phyloP scores from a whole-genome alignment of 2,113 vertebrate species.

The Antigone vipio region DNA sequence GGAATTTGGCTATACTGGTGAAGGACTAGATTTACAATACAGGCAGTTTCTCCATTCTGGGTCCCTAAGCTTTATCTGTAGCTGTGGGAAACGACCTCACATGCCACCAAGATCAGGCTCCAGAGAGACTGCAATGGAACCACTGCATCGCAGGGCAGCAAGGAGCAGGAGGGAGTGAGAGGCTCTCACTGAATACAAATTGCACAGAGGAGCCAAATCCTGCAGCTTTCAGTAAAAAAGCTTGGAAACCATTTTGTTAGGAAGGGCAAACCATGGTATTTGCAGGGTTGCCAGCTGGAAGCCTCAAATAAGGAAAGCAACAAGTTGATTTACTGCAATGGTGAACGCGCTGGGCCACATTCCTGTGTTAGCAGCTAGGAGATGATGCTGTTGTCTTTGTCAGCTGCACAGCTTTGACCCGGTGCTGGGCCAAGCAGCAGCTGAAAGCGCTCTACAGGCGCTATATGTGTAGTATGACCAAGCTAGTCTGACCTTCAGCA shows the following conservation, averaged over 20 bases:
- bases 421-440: neutral
- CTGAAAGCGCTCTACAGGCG: neutral
- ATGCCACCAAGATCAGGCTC: neutral
- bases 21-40: neutral
- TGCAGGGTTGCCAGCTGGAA: neutral
- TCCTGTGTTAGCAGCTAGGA: accelerated
- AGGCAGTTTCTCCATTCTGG: neutral
- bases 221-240: neutral
- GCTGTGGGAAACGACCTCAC: neutral
- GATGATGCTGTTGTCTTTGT: neutral
- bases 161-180: neutral
- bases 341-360: neutral
- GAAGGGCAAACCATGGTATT: neutral
- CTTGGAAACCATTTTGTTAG: neutral
- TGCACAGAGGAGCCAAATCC: neutral
- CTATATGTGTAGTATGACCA: neutral
- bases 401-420: neutral
- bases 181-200: neutral
- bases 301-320: neutral
- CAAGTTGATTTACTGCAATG: neutral
- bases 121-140: neutral
- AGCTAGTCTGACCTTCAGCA: neutral
- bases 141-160: accelerated
- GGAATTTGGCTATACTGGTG: neutral
- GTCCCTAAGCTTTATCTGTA: neutral